Evolutionary conservation across 1,140 invertebrate genomes (phyloP).

Genomic region (Pantala flavescens): DNA sequence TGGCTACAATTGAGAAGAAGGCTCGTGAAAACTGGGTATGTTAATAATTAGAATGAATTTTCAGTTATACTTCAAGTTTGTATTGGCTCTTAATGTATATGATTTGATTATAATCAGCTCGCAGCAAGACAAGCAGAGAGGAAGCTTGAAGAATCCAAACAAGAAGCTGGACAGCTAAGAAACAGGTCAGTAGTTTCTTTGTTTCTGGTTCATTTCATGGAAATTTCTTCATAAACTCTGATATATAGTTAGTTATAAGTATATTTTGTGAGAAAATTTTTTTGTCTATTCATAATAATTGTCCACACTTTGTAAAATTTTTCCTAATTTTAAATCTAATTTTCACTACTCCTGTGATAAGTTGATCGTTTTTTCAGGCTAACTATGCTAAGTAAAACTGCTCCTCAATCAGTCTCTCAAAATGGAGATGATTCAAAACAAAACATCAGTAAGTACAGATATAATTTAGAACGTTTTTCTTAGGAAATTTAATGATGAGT

Average conservation of each 20-base stretch:
- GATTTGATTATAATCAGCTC: constrained; percentile 34
- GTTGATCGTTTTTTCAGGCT: constrained; percentile 39
- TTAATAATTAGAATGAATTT: not conserved
- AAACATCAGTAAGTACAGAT: not conserved
- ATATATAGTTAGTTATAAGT: too few species aligned
- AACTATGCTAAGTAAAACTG: constrained; percentile 45
- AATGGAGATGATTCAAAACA: constrained; percentile 30
- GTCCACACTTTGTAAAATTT: not conserved
- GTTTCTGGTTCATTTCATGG: too few species aligned
- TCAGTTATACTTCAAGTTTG: not conserved
- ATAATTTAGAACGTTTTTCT: not conserved
- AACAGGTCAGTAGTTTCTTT: constrained; percentile 32
- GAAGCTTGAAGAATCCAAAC: constrained; percentile 61
- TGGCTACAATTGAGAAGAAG: constrained; percentile 60
- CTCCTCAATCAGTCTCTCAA: constrained; percentile 35
- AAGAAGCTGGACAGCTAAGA: constrained; percentile 59
- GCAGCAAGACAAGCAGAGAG: constrained; percentile 59
- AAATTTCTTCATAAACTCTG: too few species aligned
- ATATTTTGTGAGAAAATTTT: not conserved
- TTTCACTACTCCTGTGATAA: too few species aligned
- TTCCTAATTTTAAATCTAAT: too few species aligned
- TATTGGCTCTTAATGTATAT: not conserved
- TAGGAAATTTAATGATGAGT: not conserved
- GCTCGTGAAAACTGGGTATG: constrained; percentile 63
- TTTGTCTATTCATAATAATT: not conserved